Percentiles rank a stretch among this genome's conserved stretches.
phyloP scores from a whole-genome alignment of 35 echinoderm and acorn worm genomes.

The Holothuria glaberrima region DNA sequence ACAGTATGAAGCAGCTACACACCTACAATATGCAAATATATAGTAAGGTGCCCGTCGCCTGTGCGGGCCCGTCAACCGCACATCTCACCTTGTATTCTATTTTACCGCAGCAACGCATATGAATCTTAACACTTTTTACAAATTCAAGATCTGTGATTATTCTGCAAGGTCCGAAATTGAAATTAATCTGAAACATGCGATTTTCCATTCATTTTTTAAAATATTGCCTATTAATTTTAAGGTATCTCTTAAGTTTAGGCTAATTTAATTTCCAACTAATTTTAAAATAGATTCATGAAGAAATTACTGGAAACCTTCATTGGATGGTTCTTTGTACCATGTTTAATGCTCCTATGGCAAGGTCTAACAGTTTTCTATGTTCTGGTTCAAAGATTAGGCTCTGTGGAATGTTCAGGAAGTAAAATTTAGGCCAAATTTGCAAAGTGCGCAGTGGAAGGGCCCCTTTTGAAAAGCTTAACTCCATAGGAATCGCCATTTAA shows the following conservation, averaged over 20 bases:
- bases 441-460: neutral
- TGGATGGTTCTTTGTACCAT: too few relatives aligned
- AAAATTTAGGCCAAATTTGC: too few relatives aligned
- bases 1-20: too few relatives aligned
- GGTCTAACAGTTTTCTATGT: neutral
- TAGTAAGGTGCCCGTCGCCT: neutral
- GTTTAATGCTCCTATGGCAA: neutral
- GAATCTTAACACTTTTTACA: neutral
- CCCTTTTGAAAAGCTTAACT: constrained; percentile 11
- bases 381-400: constrained; percentile 3
- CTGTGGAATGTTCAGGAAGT: neutral
- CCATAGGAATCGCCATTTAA: neutral
- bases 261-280: constrained; percentile 13
- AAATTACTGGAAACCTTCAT: too few relatives aligned
- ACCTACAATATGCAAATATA: too few relatives aligned
- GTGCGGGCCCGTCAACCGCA: neutral
- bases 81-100: constrained; percentile 1
- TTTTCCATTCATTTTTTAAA: neutral
- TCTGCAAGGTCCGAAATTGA: neutral
- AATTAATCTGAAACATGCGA: constrained; percentile 17
- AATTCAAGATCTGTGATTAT: neutral
- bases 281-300: too few relatives aligned
- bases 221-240: neutral
- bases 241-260: neutral
- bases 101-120: constrained; percentile 12